Conservation (phyloP, 2,113 vertebrate genomes). For the Channa argus region DNA sequence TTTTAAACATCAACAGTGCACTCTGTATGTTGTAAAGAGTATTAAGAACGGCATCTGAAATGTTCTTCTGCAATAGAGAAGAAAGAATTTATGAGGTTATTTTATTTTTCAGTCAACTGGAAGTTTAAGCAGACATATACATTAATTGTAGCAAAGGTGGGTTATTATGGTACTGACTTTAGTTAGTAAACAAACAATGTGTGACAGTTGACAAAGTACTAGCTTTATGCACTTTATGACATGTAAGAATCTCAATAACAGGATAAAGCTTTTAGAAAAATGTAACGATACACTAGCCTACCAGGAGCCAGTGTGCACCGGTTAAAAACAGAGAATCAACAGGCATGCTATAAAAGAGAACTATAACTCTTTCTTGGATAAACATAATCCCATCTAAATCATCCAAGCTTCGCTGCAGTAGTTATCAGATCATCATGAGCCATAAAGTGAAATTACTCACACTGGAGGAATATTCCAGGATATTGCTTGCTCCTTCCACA, state of each 20-base stretch:
- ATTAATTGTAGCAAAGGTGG: neutral
- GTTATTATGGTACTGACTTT: too few relatives aligned
- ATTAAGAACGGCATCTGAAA: constrained; percentile 73
- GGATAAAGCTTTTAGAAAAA: neutral
- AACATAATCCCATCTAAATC: neutral
- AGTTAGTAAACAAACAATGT: neutral
- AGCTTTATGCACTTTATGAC: neutral
- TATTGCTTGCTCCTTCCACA: constrained; percentile 82
- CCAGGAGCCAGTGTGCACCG: neutral
- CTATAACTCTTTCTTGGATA: neutral
- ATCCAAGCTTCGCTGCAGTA: neutral
- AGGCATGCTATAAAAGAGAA: neutral
- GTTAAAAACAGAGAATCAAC: neutral
- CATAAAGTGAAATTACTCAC: constrained; percentile 32
- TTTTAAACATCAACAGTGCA: constrained; percentile 80
- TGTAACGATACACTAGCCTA: neutral
- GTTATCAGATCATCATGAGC: neutral
- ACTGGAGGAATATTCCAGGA: constrained; percentile 79
- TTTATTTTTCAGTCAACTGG: neutral
- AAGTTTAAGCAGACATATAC: neutral
- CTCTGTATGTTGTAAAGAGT: constrained; percentile 83
- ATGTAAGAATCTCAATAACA: neutral
- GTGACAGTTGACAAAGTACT: neutral
- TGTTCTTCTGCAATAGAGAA: constrained; percentile 58
- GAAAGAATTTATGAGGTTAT: neutral